Evolutionary conservation across 2,113 vertebrate species (phyloP), one percentile per base, ranked within the genome.

Genomic region (Seriola rivoliana): DNA sequence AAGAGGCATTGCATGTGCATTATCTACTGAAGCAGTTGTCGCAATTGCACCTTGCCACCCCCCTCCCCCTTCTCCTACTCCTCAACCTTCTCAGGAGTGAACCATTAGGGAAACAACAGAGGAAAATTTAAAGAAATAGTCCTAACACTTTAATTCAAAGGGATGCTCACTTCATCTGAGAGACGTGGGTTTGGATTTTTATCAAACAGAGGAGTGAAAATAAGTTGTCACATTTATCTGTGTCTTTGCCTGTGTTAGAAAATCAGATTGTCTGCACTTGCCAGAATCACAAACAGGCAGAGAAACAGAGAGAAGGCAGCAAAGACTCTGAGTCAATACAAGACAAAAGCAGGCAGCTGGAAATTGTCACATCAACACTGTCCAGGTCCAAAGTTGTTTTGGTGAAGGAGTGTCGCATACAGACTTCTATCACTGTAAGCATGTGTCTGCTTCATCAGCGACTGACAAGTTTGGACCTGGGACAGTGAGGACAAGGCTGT

Each of bases 261-360:
- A 63, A 71, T 55, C 60, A 7, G 54, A 64, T 71, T 17, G 38
- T 3, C 36, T 32, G 21, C 42, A 59, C 72, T 46, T 11, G n/a
- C 52, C 13, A 21, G 42, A 77, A 77, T 75, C 71, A 62, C n/a
- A 81, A 34, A 48, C 8, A 78, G 25, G 50, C 57, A 76, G 42
- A 64, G 55, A 71, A 57, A 71, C 21, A 64, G 78, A 17, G 34
- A 42, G 66, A 29, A 32, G 59, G 48, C 42, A 29, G 55, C 44
- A 55, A 54, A 66, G 48, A 29, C 16, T 50, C 2, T 16, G 65
- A 82, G 78, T 66, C 75, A 44, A 48, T 38, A 62, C 4, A 21
- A 86, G 42, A 77, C 50, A 66, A 80, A 82, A 75, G 65, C 68
- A 70, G 69, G 77, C 66, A 52, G 71, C 67, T 76, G 54, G 77